Conservation (phyloP, 1,140 invertebrate species). For the Potamilus streckersoni region DNA sequence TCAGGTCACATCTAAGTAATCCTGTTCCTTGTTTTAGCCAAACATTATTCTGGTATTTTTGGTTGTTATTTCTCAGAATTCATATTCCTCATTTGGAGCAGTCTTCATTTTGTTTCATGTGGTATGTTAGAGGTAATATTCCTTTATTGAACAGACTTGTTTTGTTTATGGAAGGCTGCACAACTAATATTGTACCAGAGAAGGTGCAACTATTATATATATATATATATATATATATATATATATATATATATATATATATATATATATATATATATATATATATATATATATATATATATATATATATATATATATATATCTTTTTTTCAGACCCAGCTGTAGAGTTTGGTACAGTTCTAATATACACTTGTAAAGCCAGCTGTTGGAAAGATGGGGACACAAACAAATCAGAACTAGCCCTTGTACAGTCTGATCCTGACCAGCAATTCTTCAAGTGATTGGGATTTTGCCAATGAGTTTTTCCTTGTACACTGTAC, state of each 20-base stretch:
- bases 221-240: not conserved
- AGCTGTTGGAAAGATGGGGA: constrained; percentile 85
- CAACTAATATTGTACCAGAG: too few relatives aligned
- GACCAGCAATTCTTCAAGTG: constrained; percentile 50
- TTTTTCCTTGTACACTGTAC: too few relatives aligned
- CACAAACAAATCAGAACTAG: constrained; percentile 76
- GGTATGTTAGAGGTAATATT: too few relatives aligned
- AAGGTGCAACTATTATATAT: not conserved
- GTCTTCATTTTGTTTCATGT: too few relatives aligned
- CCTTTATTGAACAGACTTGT: too few relatives aligned
- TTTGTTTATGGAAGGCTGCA: too few relatives aligned
- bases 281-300: too few relatives aligned
- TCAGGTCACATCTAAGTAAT: too few relatives aligned
- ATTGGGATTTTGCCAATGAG: not conserved
- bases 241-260: not conserved
- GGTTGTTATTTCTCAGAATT: too few relatives aligned
- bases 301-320: not conserved
- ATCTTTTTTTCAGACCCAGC: constrained; percentile 34
- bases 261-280: not conserved
- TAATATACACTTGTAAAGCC: constrained; percentile 83
- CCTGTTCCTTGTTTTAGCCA: too few relatives aligned
- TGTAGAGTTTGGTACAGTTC: constrained; percentile 82
- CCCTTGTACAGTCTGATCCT: constrained; percentile 81
- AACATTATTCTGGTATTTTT: too few relatives aligned
- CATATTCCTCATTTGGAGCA: too few relatives aligned